Evolutionary conservation across 1,140 invertebrate genomes (phyloP), one percentile per base, ranked within the genome.

Genomic region (Drosophila sturtevanti): DNA sequence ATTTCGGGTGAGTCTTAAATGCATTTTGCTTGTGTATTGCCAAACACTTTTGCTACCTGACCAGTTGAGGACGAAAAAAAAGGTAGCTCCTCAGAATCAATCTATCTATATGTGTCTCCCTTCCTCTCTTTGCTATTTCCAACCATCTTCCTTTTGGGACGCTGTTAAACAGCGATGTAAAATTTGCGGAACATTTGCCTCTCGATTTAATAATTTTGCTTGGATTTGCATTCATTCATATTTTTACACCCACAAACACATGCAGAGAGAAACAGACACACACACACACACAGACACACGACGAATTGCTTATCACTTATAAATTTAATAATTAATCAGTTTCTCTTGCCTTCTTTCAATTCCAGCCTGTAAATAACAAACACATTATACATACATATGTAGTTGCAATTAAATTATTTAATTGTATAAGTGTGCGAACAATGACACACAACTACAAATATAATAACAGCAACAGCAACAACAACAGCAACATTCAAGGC

Each of bases 401-500:
- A 76, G 60, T 66, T 70, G 65, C 51, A 79, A 70, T 72, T 72
- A 87, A 79, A 67, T 72, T 72, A 87, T 65, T 69, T 68, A 71
- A 60, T 60, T 77, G 73, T 69, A 72, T 58, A 48, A 59, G 52
- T 69, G 64, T 72, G 68, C 67, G 78, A 82, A 86, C 75, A 76
- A 87, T 87, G 82, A 89, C 79, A 87, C 72, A 81, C 66, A 76
- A 68, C 56, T 68, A 52, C 63, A 74, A 61, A 52, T 63, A 35
- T 22, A 74, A 56, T 64, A 69, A 65, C 59, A 63, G 52, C 56
- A 71, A 52, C 63, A 74, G 55, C 55, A 65, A 34, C 27, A 73
- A 55, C 69, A 68, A 64, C 58, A 63, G 51, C 62, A 65, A 61
- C 56, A 51, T 18, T 70, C 74, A 77, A 77, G 74, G 74, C 74